Conservation (phyloP, 2,888 invertebrate species). For the Marasmarcha lunaedactyla region DNA sequence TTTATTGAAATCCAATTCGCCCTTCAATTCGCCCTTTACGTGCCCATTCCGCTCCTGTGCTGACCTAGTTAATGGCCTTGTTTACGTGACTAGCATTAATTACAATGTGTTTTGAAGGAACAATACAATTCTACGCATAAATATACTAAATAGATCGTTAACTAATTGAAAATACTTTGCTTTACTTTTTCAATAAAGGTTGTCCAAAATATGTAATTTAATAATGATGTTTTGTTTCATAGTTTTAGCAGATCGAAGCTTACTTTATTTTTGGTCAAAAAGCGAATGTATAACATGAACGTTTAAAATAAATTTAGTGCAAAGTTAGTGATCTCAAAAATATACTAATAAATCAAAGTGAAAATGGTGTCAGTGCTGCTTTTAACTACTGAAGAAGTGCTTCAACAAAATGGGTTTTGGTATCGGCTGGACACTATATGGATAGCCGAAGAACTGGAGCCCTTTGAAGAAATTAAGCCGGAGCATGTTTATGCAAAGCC, state of each 20-base stretch:
- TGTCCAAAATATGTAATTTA: not conserved
- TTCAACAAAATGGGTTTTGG: conserved; percentile 54
- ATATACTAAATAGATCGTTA: too few relatives aligned
- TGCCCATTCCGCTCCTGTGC: not conserved
- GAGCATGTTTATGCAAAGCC: conserved; percentile 46
- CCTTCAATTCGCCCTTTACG: not conserved
- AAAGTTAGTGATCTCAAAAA: not conserved
- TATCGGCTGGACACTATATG: conserved; percentile 45
- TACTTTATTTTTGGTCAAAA: not conserved
- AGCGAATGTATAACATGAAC: too few relatives aligned
- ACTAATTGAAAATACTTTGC: not conserved
- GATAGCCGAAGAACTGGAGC: conserved; percentile 52
- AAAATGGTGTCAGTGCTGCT: conserved; percentile 52
- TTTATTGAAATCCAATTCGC: not conserved
- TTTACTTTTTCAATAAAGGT: not conserved
- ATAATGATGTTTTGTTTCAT: not conserved
- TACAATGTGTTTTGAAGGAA: too few relatives aligned
- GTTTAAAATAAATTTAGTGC: too few relatives aligned
- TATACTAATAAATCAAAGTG: not conserved
- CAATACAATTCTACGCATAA: too few relatives aligned
- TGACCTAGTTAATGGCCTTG: conserved; percentile 8
- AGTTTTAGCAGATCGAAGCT: not conserved
- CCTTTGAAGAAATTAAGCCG: conserved; percentile 49
- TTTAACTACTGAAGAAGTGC: conserved; percentile 52
- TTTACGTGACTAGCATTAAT: not conserved